Conservation (phyloP, 2,797 vertebrate species). For the Sciaenops ocellatus region DNA sequence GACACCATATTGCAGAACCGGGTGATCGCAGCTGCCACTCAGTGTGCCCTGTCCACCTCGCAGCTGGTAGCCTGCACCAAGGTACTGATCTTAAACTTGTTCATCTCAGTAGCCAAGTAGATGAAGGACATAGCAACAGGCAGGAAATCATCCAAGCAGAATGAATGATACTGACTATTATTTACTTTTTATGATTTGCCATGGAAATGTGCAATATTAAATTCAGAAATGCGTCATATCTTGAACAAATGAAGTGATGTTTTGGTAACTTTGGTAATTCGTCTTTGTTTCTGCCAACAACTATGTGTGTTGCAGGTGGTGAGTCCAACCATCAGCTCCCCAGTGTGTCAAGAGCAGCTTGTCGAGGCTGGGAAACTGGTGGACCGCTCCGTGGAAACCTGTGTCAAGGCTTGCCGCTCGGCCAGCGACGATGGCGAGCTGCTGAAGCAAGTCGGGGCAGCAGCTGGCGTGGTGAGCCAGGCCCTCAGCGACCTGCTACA, state of each 20-base stretch:
- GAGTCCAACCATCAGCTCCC: constrained; percentile 98
- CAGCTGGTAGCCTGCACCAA: constrained; percentile 99
- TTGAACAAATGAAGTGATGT: background rate
- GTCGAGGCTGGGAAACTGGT: constrained; percentile 98
- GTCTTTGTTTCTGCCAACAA: constrained; percentile 12
- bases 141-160: background rate
- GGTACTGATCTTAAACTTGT: constrained; percentile 80
- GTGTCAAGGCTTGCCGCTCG: constrained; percentile 93
- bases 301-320: constrained; percentile 88
- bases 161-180: background rate
- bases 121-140: constrained; percentile 31
- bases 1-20: constrained; percentile 96
- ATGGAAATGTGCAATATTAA: background rate
- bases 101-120: constrained; percentile 26
- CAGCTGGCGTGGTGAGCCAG: constrained; percentile 95
- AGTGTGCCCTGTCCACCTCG: constrained; percentile 97
- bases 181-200: background rate
- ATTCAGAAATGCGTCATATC: background rate
- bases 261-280: background rate
- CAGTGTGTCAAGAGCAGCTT: constrained; percentile 98
- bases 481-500: constrained; percentile 95
- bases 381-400: constrained; percentile 97
- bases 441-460: constrained; percentile 94
- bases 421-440: constrained; percentile 92
- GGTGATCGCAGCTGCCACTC: constrained; percentile 97